phyloP scores from a whole-genome alignment of 2,113 vertebrate species.

The Vulpes vulpes region DNA sequence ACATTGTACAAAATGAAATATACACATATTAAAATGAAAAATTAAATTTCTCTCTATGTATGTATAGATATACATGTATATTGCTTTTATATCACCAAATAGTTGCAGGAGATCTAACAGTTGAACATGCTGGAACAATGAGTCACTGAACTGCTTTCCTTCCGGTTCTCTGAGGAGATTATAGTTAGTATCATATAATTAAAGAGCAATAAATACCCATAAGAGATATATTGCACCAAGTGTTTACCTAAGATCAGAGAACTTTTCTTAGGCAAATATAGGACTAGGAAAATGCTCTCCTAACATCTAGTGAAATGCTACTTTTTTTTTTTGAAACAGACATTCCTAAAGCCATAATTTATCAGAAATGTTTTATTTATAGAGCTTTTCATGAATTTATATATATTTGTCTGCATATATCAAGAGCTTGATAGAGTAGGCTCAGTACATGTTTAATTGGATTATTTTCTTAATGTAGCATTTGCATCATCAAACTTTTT shows the following conservation, averaged over 20 bases:
- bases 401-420: neutral
- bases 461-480: neutral
- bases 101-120: neutral
- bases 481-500: slow-evolving; percentile 24
- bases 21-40: neutral
- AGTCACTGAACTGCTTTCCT: neutral
- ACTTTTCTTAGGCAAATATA: neutral
- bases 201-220: neutral
- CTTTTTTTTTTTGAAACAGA: neutral
- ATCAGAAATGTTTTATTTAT: neutral
- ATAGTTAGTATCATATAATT: neutral
- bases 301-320: neutral
- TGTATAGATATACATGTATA: neutral
- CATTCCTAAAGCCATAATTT: neutral
- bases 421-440: neutral
- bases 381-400: neutral
- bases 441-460: neutral
- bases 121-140: neutral
- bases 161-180: neutral
- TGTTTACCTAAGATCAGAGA: neutral
- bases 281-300: neutral
- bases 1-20: neutral
- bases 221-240: neutral
- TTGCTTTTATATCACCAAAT: neutral
- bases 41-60: neutral